phyloP scores from a whole-genome alignment of 1,140 invertebrate species.

The Sycobia sp. region DNA sequence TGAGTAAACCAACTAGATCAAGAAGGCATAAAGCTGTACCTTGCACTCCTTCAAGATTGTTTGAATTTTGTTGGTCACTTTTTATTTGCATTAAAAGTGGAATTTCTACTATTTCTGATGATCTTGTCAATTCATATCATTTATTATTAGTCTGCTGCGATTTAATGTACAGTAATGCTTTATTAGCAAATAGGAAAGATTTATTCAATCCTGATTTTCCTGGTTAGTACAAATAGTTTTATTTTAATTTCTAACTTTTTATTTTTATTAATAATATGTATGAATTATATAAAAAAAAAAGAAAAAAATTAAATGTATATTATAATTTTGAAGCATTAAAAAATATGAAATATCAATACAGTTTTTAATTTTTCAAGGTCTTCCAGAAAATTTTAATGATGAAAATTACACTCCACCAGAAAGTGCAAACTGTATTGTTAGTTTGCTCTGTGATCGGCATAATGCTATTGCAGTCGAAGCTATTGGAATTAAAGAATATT shows the following conservation, averaged over 20 bases:
- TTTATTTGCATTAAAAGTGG: constrained; percentile 91
- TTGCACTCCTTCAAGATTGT: constrained; percentile 80
- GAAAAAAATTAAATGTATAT: too few relatives aligned
- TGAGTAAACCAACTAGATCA: constrained; percentile 63
- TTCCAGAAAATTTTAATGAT: constrained; percentile 74
- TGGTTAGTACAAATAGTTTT: constrained; percentile 63
- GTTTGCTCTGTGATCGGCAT: constrained; percentile 80
- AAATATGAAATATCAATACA: constrained; percentile 21
- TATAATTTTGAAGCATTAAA: too few relatives aligned
- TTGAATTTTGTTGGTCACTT: constrained; percentile 92
- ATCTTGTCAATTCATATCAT: constrained; percentile 94
- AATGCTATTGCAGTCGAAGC: constrained; percentile 84
- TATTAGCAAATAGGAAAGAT: constrained; percentile 80
- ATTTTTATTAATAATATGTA: neutral
- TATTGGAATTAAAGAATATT: constrained; percentile 88
- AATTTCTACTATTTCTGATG: constrained; percentile 81
- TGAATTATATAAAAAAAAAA: neutral
- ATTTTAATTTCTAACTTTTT: constrained; percentile 12
- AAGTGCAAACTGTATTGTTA: constrained; percentile 80
- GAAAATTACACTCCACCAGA: constrained; percentile 69
- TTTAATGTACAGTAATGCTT: constrained; percentile 85
- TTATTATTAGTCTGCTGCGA: constrained; percentile 89
- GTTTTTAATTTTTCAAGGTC: constrained; percentile 62
- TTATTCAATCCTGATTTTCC: constrained; percentile 84
- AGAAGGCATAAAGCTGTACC: constrained; percentile 74